Evolutionary conservation across 2,113 vertebrate species (phyloP), one percentile per base, ranked within the genome.

Genomic region (Hippocampus comes): DNA sequence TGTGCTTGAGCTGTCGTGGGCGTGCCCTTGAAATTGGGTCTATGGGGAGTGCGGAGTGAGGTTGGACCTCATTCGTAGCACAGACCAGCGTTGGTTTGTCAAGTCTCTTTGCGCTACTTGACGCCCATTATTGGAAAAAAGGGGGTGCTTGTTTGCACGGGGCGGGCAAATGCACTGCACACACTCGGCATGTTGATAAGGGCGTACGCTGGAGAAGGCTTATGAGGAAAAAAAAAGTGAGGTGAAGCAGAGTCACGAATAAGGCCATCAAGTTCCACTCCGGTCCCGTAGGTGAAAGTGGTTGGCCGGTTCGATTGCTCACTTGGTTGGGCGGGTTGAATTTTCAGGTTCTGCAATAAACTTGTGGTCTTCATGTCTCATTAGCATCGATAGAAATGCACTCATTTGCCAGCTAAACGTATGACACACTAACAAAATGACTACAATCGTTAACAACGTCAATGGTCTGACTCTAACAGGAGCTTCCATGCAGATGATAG

Each of bases 1-100:
- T 21, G 60, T 17, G 68, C 67, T 86, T 74, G 80, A 86, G 73
- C 78, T 77, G 86, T 88, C 86, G 80, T 20, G 51, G 73, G 67
- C 7, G 5, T n/a, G 51, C 7, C 20, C 51, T 53, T 21, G 20
- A 56, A 56, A n/a, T n/a, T 11, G 53, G 2, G n/a, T 4, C 14
- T 43, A 2, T 1, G 42, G 9, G 42, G 42, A 10, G 42, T 43
- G 48, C 1, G 15, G 48, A 15, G 14, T 49, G 3, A 49, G 12
- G 48, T 51, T 51, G 15, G 48, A 17, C 48, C 48, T 51, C 17
- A 51, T 51, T 51, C 17, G 17, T 51, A 51, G 48, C 48, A 18
- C 12, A 49, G 4, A 17, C 15, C 48, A 5, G 48, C 48, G 71
- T 74, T 63, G 42, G 20, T 59, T 63, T 77, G 82, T 81, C 82